Evolutionary conservation across 2,888 invertebrate genomes (phyloP), one percentile per base, ranked within the genome.

Genomic region (Amiota mariae): DNA sequence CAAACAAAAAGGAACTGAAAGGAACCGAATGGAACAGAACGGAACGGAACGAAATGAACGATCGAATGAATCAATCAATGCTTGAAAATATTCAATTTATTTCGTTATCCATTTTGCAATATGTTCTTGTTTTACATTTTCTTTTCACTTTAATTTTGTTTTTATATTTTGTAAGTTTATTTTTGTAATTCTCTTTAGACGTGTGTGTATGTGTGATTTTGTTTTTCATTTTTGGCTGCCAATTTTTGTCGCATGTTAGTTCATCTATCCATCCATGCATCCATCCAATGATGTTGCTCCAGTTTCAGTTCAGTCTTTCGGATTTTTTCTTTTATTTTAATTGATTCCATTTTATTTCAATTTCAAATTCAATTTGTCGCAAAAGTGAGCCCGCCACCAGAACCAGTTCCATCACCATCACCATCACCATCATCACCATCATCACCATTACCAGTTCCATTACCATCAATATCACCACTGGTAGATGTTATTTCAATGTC

Each of bases 311-410:
- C 61, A 8, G 24, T 20, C 10, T 48, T 13, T 67, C 18, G 1
- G 2, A 18, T 61, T 61, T 66, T 61, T 49, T 11, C 51, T 66
- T 36, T 3, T 24, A 15, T 66, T 73, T 59, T 54, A 76, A 76
- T 78, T 73, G 76, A 76, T 73, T 74, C 51, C 68, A 73, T 71
- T 54, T 13, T 64, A n/a, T 68, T 73, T 73, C 72, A 77, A 75
- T 76, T 78, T 80, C 70, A 76, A 80, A 77, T 75, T 79, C 64
- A 79, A 77, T 79, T 79, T 79, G 71, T 73, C 75, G 73, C 72
- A 72, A 51, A 6, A 71, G 61, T 24, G 11, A 61, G n/a, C 20
- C 48, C 12, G 51, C 47, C 49, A 49, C 24, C 11, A 36, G 12
- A 54, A 18, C 18, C 57, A 57, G 18, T 57, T 15, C 18, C 57